phyloP scores from a whole-genome alignment of 1,140 invertebrate species.

The Caenorhabditis tropicalis region DNA sequence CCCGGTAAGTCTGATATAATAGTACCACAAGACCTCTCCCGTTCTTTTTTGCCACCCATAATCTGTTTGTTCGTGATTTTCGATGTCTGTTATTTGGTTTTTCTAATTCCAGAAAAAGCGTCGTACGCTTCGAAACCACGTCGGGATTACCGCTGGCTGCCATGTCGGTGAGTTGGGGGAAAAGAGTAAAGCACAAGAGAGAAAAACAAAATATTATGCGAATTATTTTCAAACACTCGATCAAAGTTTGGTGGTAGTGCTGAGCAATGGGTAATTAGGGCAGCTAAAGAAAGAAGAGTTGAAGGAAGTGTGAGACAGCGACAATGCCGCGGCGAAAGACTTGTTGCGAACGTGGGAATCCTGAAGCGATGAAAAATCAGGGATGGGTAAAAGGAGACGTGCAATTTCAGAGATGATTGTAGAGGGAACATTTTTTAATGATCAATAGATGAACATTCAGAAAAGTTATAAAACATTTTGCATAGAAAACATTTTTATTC shows the following conservation, averaged over 20 bases:
- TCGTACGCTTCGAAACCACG: conserved; percentile 67
- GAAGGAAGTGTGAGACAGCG: conserved; percentile 7
- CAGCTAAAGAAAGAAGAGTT: neutral
- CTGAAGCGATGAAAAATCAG: neutral
- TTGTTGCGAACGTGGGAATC: neutral
- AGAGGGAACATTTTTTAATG: too few relatives aligned
- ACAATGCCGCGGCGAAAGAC: neutral
- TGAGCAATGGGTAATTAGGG: conserved; percentile 26
- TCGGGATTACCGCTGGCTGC: conserved; percentile 64
- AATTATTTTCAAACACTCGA: neutral
- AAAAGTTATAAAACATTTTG: too few relatives aligned
- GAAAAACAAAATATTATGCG: neutral
- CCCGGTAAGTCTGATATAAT: conserved; percentile 49
- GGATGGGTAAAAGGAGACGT: neutral
- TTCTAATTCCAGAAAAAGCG: conserved; percentile 54
- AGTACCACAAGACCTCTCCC: neutral
- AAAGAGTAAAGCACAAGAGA: neutral
- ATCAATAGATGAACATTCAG: too few relatives aligned
- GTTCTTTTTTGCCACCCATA: neutral
- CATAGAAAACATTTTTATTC: too few relatives aligned
- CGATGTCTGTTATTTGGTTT: neutral
- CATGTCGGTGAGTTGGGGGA: conserved; percentile 60
- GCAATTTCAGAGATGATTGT: too few relatives aligned
- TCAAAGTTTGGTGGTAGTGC: neutral
- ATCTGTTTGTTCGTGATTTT: conserved; percentile 39